Percentiles rank a stretch among this genome's conserved stretches.
Evolutionary conservation across 2,888 invertebrate species (phyloP).

Genomic region (Tipula confusa): DNA sequence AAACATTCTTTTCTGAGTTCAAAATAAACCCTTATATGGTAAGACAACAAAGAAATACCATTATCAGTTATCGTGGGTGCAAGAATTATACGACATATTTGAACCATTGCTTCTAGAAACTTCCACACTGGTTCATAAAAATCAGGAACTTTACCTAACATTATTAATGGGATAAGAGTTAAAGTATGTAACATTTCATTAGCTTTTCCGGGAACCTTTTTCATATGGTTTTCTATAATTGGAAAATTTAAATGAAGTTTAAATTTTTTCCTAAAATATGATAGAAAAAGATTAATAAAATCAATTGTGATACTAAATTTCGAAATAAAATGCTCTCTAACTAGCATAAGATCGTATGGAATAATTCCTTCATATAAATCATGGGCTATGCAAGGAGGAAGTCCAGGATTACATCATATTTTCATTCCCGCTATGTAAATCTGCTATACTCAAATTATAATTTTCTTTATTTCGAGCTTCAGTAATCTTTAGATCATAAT

Average conservation of each 20-base stretch:
- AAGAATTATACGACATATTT: constrained; percentile 32
- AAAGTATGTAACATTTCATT: no score
- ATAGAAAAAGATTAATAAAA: constrained; percentile 10
- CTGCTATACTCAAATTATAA: not conserved
- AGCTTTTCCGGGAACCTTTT: no score
- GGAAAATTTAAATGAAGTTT: constrained; percentile 30
- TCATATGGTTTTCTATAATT: constrained; percentile 20
- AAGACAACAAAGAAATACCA: constrained; percentile 13
- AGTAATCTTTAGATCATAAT: not conserved
- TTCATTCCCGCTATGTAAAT: not conserved
- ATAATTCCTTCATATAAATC: constrained; percentile 36
- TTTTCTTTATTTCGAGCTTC: not conserved
- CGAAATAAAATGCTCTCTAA: constrained; percentile 36
- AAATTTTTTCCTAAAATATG: constrained; percentile 29
- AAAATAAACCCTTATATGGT: constrained; percentile 33
- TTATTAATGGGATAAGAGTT: no score
- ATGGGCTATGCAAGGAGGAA: constrained; percentile 40
- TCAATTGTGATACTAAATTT: constrained; percentile 14
- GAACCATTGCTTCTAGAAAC: constrained; percentile 31
- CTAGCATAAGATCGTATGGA: not conserved
- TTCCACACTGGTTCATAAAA: constrained; percentile 31
- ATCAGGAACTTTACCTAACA: constrained; percentile 3
- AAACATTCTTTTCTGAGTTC: not conserved
- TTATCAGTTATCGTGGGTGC: constrained; percentile 30
- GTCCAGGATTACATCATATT: constrained; percentile 37